A percentile compares a stretch with the other conserved stretches of the same genome.
Evolutionary conservation across 2,797 vertebrate genomes (phyloP).

Genomic region (Nannoperca australis): DNA sequence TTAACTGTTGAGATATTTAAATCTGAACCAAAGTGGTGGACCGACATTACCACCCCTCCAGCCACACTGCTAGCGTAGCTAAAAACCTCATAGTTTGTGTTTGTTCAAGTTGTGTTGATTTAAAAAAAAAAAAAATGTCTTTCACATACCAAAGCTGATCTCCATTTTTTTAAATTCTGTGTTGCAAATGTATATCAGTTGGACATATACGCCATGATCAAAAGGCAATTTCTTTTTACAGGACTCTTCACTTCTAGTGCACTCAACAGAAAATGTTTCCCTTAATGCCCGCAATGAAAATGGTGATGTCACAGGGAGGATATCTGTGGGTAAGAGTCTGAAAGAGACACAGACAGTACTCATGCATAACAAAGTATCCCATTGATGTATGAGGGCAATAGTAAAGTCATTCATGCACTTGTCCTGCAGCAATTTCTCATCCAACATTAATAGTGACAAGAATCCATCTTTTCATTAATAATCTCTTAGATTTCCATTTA

Average conservation of each 20-base stretch:
- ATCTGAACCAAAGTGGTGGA: not conserved
- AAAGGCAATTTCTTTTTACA: constrained; percentile 61
- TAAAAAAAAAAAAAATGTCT: not conserved
- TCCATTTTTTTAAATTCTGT: not conserved
- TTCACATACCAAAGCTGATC: not conserved
- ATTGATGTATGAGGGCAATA: constrained; percentile 65
- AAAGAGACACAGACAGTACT: constrained; percentile 27
- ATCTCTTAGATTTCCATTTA: constrained; percentile 81
- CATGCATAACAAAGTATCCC: constrained; percentile 36
- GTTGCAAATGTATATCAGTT: constrained; percentile 12
- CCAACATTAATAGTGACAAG: constrained; percentile 79
- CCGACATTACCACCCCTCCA: not conserved
- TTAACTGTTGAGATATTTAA: not conserved
- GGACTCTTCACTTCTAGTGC: constrained; percentile 91
- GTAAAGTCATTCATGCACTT: constrained; percentile 74
- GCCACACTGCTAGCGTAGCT: not conserved
- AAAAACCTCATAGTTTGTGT: not conserved
- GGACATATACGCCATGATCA: not conserved
- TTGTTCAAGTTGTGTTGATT: not conserved
- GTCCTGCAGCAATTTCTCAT: constrained; percentile 80
- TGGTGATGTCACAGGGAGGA: constrained; percentile 91
- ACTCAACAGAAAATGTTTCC: constrained; percentile 92
- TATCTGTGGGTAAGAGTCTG: constrained; percentile 91
- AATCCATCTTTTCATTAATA: constrained; percentile 78
- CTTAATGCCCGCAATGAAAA: constrained; percentile 91